Base-by-base conservation (phyloP, 2,888 invertebrate species). In the Cosmopolites sordidus region DNA sequence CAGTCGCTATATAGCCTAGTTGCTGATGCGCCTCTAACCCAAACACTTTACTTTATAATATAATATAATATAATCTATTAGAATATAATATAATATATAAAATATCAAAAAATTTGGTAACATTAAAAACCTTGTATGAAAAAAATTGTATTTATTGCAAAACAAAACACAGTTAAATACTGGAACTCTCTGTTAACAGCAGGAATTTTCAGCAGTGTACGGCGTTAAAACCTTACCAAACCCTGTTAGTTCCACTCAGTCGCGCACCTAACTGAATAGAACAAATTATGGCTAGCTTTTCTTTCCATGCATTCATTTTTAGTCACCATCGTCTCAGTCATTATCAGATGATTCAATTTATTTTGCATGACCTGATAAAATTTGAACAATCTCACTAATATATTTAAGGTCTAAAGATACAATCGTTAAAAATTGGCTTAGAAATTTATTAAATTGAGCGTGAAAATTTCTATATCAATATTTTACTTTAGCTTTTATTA, bases 261-360 rank as follows among this genome's bases (percentile, higher is more conserved):
- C 71, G 71, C 68, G 66, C 72, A 71, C 71, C 67, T 72, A 73
- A 73, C 72, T 71, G 71, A 69, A 69, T 70, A 72, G 73, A 73
- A 72, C 73, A 71, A 72, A 73, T 73, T 71, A 70, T 51, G 48
- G 43, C 56, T 51, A 42, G 51, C 51, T 48, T 55, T 54, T 55
- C 55, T 47, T 48, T 41, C 43, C 55, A 51, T 43, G 51, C 55
- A 51, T 48, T 43, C 38, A 33, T 42, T 55, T 33, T 51, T 54
- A 54, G 33, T 54, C 46, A 54, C 42, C 46, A 43, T 47, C 33
- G 37, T 37, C 29, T 16, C 44, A 27, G 33, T 51, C 48, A 48
- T 55, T 51, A 48, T 12, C 44, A 54, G 50, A 50, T 51, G 54
- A 51, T 54, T 18, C 18, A 37, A 50, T 54, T 54, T 43, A 43